phyloP scores from a whole-genome alignment of 2,888 invertebrate species.

The Aricia artaxerxes region DNA sequence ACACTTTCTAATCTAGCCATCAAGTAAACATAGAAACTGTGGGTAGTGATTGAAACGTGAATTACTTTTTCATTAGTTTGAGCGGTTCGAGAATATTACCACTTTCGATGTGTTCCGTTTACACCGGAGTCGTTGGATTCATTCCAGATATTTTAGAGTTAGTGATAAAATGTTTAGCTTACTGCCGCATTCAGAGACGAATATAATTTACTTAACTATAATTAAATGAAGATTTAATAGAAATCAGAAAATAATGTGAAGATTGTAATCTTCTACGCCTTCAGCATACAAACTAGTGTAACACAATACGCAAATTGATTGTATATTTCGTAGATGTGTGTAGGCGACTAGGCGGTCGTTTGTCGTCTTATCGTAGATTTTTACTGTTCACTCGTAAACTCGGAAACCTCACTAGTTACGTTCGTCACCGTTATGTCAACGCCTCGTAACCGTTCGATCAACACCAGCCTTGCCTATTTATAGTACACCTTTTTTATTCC shows the following conservation, averaged over 20 bases:
- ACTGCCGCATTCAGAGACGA: not conserved
- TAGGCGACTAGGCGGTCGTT: not conserved
- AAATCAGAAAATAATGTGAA: not conserved
- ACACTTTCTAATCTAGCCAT: conserved; percentile 14
- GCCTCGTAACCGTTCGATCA: conserved; percentile 25
- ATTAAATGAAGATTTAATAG: no score
- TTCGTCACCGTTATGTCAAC: conserved; percentile 30
- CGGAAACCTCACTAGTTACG: conserved; percentile 26
- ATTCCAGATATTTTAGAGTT: not conserved
- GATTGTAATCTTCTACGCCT: not conserved
- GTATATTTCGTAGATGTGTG: not conserved
- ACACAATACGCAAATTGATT: not conserved
- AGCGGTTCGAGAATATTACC: not conserved
- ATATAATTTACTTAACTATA: no score
- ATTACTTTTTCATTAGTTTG: not conserved
- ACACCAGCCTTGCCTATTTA: not conserved
- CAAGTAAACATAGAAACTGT: conserved; percentile 6
- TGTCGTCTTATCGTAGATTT: not conserved
- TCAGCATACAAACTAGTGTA: not conserved
- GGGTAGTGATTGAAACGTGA: not conserved
- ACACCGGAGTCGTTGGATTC: not conserved
- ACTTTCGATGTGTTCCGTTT: not conserved
- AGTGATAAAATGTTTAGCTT: not conserved
- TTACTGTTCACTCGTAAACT: conserved; percentile 9
- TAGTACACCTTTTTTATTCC: not conserved